These are phyloP conservation scores for Baryphthengus martii DNA, from an alignment of 2,113 vertebrate genomes.

Conservation along the genomic window DNA sequence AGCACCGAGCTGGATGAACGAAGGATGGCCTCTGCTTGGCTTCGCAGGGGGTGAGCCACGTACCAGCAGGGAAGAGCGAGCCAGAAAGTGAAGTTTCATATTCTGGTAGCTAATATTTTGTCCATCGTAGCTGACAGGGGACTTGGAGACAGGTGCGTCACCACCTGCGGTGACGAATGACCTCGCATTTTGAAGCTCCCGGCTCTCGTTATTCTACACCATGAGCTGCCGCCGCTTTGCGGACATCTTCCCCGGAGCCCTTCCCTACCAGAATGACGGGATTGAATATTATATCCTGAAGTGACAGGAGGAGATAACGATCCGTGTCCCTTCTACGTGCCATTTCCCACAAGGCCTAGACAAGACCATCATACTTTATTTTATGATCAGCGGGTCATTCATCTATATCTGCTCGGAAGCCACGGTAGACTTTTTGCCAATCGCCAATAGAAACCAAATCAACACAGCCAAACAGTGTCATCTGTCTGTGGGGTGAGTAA, in stretches of 20 bases:
- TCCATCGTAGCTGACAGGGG: neutral
- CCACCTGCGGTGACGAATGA: neutral
- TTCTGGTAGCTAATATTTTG: neutral
- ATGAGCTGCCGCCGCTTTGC: accelerated
- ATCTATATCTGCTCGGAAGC: constrained; percentile 77
- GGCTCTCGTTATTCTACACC: neutral
- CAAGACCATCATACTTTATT: constrained; percentile 71
- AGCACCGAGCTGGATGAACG: neutral
- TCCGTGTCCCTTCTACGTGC: neutral
- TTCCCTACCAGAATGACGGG: neutral
- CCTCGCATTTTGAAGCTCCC: neutral
- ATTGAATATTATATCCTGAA: neutral
- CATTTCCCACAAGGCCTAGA: constrained; percentile 53
- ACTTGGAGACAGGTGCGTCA: neutral
- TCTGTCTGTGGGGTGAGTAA: constrained; percentile 75
- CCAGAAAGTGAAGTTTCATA: neutral
- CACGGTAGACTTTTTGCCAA: constrained; percentile 75
- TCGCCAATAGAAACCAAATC: constrained; percentile 81
- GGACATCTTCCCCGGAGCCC: neutral
- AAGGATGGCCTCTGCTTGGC: neutral
- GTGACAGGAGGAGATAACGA: neutral
- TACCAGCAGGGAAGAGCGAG: neutral
- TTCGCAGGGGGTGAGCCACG: neutral
- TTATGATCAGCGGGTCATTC: constrained; percentile 73
- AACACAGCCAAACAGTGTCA: constrained; percentile 82